phyloP scores from a whole-genome alignment of 2,797 vertebrate species.

The Sciurus carolinensis region DNA sequence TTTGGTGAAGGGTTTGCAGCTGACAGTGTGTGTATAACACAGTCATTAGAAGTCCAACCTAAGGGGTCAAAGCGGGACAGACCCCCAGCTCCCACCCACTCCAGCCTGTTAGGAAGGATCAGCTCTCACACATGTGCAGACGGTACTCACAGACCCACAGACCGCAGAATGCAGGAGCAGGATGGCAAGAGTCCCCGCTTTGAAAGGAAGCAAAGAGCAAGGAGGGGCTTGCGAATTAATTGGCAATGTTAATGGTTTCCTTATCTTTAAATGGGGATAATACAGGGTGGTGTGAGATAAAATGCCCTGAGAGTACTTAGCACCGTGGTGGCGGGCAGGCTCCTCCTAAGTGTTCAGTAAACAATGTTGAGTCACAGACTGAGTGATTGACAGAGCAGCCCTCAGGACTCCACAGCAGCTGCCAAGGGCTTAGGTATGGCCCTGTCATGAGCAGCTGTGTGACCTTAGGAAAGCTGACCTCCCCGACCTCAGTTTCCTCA shows the following conservation, averaged over 20 bases:
- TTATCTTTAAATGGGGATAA: background rate
- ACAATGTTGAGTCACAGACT: fast-evolving
- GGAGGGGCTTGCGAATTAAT: background rate
- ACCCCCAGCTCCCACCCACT: background rate
- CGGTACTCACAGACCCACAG: background rate
- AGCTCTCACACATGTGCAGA: background rate
- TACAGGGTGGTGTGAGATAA: background rate
- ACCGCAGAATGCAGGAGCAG: background rate
- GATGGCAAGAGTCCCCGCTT: background rate
- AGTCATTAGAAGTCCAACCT: background rate
- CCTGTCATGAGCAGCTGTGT: background rate
- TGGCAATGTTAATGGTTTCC: background rate
- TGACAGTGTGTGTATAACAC: too few species aligned
- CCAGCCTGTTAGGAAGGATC: background rate
- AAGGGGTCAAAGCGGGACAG: background rate
- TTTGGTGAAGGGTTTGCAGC: background rate
- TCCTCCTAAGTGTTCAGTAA: background rate
- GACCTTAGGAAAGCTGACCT: background rate
- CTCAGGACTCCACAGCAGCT: too few species aligned
- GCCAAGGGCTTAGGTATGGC: background rate
- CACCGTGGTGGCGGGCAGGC: background rate
- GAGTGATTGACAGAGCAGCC: fast-evolving
- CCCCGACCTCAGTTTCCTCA: background rate
- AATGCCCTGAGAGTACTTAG: background rate
- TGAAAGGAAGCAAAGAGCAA: background rate